phyloP scores from a whole-genome alignment of 2,888 invertebrate species.

The Nomada flava region DNA sequence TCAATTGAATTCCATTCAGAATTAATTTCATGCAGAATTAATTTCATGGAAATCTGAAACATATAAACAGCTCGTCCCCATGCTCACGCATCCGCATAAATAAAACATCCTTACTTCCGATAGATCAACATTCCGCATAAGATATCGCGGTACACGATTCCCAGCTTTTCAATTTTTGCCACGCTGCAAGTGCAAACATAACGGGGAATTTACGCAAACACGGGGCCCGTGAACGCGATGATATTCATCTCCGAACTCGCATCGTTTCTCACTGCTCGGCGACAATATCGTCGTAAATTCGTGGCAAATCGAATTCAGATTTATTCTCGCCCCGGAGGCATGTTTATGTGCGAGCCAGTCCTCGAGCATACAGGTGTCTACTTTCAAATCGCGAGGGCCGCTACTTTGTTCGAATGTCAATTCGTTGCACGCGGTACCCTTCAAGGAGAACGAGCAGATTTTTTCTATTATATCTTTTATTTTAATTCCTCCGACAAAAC shows the following conservation, averaged over 20 bases:
- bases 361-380: constrained; percentile 60
- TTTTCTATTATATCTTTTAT: constrained; percentile 41
- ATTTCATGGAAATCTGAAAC: neutral
- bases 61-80: neutral
- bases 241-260: constrained; percentile 52
- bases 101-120: neutral
- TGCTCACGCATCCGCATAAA: neutral
- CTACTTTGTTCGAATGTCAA: constrained; percentile 62
- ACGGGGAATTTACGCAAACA: constrained; percentile 49
- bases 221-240: constrained; percentile 15
- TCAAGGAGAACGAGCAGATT: constrained; percentile 48
- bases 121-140: constrained; percentile 15
- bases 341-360: constrained; percentile 55
- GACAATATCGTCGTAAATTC: constrained; percentile 66
- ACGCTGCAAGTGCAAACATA: constrained; percentile 7
- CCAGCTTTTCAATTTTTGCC: neutral
- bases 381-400: constrained; percentile 61
- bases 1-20: neutral
- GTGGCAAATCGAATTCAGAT: constrained; percentile 67
- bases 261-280: constrained; percentile 54
- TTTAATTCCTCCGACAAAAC: constrained; percentile 3
- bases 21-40: neutral
- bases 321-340: constrained; percentile 56
- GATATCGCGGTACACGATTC: constrained; percentile 1
- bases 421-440: constrained; percentile 49